Percentiles rank a stretch among this genome's conserved stretches.
Evolutionary conservation across 2,113 vertebrate genomes (phyloP).

Genomic region (Salvelinus fontinalis): DNA sequence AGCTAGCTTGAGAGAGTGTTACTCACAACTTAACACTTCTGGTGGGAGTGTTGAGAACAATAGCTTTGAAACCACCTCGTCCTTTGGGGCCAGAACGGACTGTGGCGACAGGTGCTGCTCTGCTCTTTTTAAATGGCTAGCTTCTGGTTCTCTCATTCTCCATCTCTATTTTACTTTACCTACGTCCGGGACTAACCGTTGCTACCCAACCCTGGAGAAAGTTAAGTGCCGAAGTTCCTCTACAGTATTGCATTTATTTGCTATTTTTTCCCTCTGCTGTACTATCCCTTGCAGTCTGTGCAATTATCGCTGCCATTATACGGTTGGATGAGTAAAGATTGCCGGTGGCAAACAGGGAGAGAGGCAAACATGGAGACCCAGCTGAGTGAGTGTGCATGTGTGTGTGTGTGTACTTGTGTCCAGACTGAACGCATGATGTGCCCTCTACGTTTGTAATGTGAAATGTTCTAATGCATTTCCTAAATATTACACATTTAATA

Average conservation of each 20-base stretch:
- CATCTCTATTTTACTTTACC: not conserved
- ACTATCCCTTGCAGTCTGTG: conserved; percentile 18
- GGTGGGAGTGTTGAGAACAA: no score
- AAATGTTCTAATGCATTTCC: conserved; percentile 17
- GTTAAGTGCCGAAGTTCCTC: conserved; percentile 7
- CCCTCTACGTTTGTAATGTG: conserved; percentile 20
- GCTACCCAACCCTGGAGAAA: not conserved
- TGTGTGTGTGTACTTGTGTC: not conserved
- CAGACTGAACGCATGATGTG: conserved; percentile 18
- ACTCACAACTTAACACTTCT: no score
- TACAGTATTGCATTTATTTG: conserved; percentile 13
- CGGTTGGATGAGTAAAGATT: conserved; percentile 40
- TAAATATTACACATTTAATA: not conserved
- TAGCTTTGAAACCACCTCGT: no score
- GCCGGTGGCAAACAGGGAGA: conserved; percentile 13
- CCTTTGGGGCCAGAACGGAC: conserved; percentile 51
- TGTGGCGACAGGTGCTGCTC: conserved; percentile 66
- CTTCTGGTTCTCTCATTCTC: conserved; percentile 5
- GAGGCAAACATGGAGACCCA: conserved; percentile 12
- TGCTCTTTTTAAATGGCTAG: conserved; percentile 41
- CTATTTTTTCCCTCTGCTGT: not conserved
- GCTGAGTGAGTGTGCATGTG: conserved; percentile 12
- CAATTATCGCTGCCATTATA: conserved; percentile 39
- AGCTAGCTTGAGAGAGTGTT: no score
- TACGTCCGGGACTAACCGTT: not conserved